Percentiles rank a stretch among this genome's conserved stretches.
These are phyloP conservation scores for Apotomis capreana DNA, from an alignment of 2,888 invertebrate genomes.

Conservation along the genomic window DNA sequence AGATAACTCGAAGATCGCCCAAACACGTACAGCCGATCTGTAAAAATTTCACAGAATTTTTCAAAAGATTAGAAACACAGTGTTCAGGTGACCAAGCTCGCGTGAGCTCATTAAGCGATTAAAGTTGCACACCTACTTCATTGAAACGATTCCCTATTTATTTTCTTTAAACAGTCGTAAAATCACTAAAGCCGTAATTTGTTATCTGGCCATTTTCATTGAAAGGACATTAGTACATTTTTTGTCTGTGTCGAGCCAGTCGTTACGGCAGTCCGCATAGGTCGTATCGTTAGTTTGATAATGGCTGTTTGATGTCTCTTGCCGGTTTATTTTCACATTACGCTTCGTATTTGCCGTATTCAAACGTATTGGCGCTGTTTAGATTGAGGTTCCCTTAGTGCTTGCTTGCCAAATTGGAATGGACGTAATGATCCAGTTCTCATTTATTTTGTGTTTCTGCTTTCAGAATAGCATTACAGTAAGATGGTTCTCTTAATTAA, in stretches of 20 bases:
- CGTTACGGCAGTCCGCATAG: conserved; percentile 31
- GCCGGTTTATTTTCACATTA: conserved; percentile 43
- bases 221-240: conserved; percentile 22
- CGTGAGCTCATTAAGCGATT: conserved; percentile 4
- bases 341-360: conserved; percentile 23
- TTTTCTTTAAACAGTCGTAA: conserved; percentile 5
- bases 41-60: neutral
- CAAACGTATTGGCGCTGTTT: conserved; percentile 23
- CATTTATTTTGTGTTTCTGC: neutral
- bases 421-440: neutral
- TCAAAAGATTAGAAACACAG: neutral
- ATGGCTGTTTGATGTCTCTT: conserved; percentile 48
- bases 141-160: neutral
- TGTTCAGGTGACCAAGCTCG: neutral
- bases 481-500: neutral
- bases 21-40: too few relatives aligned
- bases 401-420: conserved; percentile 11
- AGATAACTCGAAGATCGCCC: too few relatives aligned
- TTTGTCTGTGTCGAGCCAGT: conserved; percentile 29
- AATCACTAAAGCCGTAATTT: conserved; percentile 6
- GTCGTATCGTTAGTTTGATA: conserved; percentile 44
- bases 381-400: conserved; percentile 1
- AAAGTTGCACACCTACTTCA: neutral
- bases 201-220: conserved; percentile 16
- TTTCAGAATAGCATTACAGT: neutral